phyloP scores from a whole-genome alignment of 2,888 invertebrate genomes.

The Xylota sylvarum region DNA sequence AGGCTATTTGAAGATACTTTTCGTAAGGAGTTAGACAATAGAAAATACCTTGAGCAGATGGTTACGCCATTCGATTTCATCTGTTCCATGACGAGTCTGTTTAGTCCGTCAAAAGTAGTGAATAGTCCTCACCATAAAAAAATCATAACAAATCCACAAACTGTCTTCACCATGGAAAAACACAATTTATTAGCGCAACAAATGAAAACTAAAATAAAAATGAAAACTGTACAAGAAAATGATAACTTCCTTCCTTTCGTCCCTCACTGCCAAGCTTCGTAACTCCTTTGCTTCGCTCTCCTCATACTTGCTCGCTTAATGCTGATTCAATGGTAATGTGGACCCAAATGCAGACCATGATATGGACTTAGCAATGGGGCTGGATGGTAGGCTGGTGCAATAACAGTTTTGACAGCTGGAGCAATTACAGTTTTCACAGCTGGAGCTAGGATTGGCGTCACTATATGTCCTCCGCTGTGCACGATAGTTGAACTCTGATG shows the following conservation, averaged over 20 bases:
- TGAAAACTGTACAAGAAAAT: conserved; percentile 69
- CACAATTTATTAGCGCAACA: conserved; percentile 65
- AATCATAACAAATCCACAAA: background rate
- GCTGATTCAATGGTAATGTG: conserved; percentile 63
- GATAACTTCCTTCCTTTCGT: conserved; percentile 24
- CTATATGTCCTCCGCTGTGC: conserved; percentile 82
- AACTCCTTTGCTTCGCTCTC: conserved; percentile 1
- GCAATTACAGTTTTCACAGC: conserved; percentile 82
- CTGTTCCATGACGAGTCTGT: too few relatives aligned
- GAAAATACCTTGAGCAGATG: too few relatives aligned
- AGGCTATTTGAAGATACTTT: too few relatives aligned
- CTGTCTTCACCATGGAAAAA: conserved; percentile 51
- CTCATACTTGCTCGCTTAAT: background rate
- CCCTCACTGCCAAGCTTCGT: conserved; percentile 38
- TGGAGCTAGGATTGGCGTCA: conserved; percentile 83
- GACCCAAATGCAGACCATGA: conserved; percentile 70
- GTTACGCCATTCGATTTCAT: too few relatives aligned
- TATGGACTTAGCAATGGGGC: conserved; percentile 79
- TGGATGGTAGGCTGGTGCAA: conserved; percentile 82
- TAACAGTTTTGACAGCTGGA: conserved; percentile 80
- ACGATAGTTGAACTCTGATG: conserved; percentile 83
- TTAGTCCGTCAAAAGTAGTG: too few relatives aligned
- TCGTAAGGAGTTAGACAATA: too few relatives aligned
- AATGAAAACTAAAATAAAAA: conserved; percentile 45
- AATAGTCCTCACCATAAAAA: background rate